Conservation (phyloP, 2,797 vertebrate genomes). For the Adelosebastes latens region DNA sequence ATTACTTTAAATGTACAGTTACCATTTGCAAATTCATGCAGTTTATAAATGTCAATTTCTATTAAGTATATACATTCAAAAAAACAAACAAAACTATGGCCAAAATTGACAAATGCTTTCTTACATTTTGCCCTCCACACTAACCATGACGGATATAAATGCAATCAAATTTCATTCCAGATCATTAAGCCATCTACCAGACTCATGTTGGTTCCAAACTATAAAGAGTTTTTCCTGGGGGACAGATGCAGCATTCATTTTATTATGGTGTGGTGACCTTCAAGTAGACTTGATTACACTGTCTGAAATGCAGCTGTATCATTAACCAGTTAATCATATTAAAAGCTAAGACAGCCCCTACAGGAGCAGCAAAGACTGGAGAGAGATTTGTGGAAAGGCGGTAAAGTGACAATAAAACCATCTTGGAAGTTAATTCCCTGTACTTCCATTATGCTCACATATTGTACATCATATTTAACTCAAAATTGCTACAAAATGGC, state of each 20-base stretch:
- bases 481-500: background rate
- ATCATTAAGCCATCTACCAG: background rate
- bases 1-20: background rate
- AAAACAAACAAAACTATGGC: background rate
- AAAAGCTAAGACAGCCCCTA: background rate
- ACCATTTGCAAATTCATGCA: background rate
- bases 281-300: constrained; percentile 7
- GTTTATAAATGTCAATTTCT: background rate
- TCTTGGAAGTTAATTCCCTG: background rate
- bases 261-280: constrained; percentile 7
- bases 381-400: background rate
- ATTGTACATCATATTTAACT: background rate
- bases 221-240: background rate
- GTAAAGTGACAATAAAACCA: background rate
- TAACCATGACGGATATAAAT: background rate
- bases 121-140: background rate
- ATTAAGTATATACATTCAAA: background rate
- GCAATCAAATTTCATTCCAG: background rate
- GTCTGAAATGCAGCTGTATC: constrained; percentile 5
- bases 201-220: background rate
- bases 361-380: background rate
- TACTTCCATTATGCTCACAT: background rate
- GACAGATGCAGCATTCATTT: background rate
- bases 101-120: background rate
- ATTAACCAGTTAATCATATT: constrained; percentile 28